Evolutionary conservation across 1,140 invertebrate genomes (phyloP), one percentile per base, ranked within the genome.

Genomic region (Cydia strobilella): DNA sequence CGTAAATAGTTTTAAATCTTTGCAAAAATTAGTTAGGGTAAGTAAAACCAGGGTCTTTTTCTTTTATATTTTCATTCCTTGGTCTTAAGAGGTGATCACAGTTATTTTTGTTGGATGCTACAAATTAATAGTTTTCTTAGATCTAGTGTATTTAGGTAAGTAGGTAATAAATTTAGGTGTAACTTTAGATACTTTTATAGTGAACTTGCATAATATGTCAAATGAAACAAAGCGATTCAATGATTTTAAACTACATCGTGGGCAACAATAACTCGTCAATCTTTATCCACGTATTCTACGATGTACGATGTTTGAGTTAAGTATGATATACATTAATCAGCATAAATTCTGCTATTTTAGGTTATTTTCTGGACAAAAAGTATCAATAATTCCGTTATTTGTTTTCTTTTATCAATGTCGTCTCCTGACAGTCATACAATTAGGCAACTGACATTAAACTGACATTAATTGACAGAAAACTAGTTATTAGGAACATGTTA

Each of bases 31-130:
- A 51, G 9, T 59, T 54, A 18, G 18, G 54, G 20, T 59, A 59
- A 59, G 51, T 59, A 59, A 23, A 59, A 10, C 10, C 54, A 59
- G 54, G 54, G 54, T 59, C 10, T n/a, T 65, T 65, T 65, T 39
- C 35, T 39, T 42, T 42, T 42, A 27, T 31, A 65, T 63, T 63
- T 27, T 65, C 15, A 31, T 69, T 42, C 54, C 54, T 69, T 69
- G 27, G 27, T 69, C 27, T 35, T 35, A 69, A 69, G 31, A 35
- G 65, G 27, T 35, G 65, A 69, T 69, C 65, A 69, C 65, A 69
- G 65, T 69, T 62, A 62, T 62, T 59, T 59, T 59, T 54, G 42
- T n/a, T 51, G n/a, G 54, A 59, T 59, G 54, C n/a, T 59, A 0
- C 54, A 59, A 3, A 23, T 51, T 59, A 59, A 59, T 59, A 54